Percentiles rank a stretch among this genome's conserved stretches.
Conservation (phyloP, 1,140 invertebrate genomes). For the Kradibia gibbosae region DNA sequence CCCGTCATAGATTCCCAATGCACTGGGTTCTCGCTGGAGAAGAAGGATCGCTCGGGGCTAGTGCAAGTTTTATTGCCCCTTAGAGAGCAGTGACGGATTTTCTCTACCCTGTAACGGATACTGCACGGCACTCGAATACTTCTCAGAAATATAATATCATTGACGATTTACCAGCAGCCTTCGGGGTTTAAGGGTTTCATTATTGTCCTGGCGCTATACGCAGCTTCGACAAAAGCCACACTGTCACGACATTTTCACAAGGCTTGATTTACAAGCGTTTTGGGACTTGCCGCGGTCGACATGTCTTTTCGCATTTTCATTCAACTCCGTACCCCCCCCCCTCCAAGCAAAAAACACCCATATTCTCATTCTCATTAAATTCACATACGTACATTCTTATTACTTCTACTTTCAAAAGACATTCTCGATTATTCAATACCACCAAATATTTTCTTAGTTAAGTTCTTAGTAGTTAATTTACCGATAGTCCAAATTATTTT, state of each 20-base stretch:
- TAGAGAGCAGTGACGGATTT: conserved; percentile 30
- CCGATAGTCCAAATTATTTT: too few relatives aligned
- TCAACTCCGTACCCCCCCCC: too few relatives aligned
- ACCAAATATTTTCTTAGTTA: too few relatives aligned
- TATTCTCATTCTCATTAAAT: not conserved
- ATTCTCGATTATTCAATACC: not conserved
- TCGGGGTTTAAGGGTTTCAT: conserved; percentile 45
- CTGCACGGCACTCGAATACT: not conserved
- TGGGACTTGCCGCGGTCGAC: conserved; percentile 21
- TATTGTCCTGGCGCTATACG: conserved; percentile 44
- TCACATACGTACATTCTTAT: not conserved
- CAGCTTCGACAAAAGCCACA: conserved; percentile 28
- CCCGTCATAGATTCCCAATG: not conserved
- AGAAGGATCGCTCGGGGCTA: not conserved
- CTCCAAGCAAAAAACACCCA: too few relatives aligned
- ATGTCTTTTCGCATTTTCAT: not conserved
- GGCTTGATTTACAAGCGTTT: conserved; percentile 45
- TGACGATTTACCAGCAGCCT: conserved; percentile 43
- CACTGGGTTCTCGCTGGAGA: not conserved
- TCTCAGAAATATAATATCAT: conserved; percentile 47
- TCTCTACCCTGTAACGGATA: conserved; percentile 15
- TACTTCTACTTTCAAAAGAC: not conserved
- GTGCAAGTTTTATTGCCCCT: conserved; percentile 19
- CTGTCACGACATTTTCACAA: conserved; percentile 48
- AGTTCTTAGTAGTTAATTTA: too few relatives aligned